Evolutionary conservation across 2,888 invertebrate genomes (phyloP), one percentile per base, ranked within the genome.

Genomic region (Mantis religiosa): DNA sequence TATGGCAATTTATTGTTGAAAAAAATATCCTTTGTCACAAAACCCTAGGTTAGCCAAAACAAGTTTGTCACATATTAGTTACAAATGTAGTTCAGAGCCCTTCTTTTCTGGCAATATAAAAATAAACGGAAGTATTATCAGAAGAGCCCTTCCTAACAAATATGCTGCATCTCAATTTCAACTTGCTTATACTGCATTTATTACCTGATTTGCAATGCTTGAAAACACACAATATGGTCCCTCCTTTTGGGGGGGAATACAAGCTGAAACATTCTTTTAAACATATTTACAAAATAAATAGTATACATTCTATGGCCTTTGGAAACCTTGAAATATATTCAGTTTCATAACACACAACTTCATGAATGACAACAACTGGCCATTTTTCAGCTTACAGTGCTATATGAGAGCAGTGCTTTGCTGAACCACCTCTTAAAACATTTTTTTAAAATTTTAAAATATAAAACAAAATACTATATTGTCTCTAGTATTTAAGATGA

Each of bases 1-100:
- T 83, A 83, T 87, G 87, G 83, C 83, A 83, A 87, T 83, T 41
- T 41, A 28, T 25, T 84, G 81, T 71, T 84, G 88, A 84, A 71
- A 41, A n/a, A 84, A 88, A 54, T 84, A 87, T 87, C 87, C 81
- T 81, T 81, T 87, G 82, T 30, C 34, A 82, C 87, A 34, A 71
- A 20, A 87, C 82, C 30, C n/a, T 27, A 82, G 87, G 87, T 87
- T 87, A 87, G 81, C 34, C 86, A 34, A 86, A 85, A 47, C 54
- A 85, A 71, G 71, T 71, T 25, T 71, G 15, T 4, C 54, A 71
- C 54, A 71, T 71, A 71, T 71, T 71, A 71, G 54, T 71, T 41
- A 71, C 54, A 71, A 71, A 71, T 71, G 25, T 71, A 71, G 12
- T 71, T 71, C 54, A 71, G 54, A 71, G 54, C 54, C 20, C 54